A percentile compares a stretch with the other conserved stretches of the same genome.
Conservation (phyloP, 2,797 vertebrate species). For the Silurus aristotelis region DNA sequence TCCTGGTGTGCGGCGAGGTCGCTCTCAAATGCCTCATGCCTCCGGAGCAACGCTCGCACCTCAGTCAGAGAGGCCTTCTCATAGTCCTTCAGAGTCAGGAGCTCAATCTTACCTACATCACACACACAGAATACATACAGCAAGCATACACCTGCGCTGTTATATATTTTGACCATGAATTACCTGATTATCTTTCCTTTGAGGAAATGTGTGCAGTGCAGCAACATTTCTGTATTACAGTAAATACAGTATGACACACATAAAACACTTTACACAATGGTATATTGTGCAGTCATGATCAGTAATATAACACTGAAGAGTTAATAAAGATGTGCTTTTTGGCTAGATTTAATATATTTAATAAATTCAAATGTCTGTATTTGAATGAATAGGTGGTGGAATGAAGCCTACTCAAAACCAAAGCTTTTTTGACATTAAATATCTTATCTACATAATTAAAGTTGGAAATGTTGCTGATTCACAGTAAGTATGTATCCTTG, state of each 20-base stretch:
- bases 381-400: not conserved
- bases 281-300: not conserved
- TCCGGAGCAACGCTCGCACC: conserved; percentile 82
- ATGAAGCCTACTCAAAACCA: not conserved
- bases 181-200: not conserved
- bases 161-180: not conserved
- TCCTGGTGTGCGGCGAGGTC: conserved; percentile 89
- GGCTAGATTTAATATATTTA: not conserved
- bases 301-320: not conserved
- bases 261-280: not conserved
- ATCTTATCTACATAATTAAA: not conserved
- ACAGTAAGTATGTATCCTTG: not conserved
- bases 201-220: not conserved
- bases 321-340: not conserved
- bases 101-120: conserved; percentile 78
- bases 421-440: not conserved
- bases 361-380: not conserved
- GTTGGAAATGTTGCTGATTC: not conserved
- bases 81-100: conserved; percentile 81
- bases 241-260: not conserved
- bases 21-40: conserved; percentile 86
- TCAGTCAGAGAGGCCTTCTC: conserved; percentile 81
- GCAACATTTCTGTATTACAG: not conserved
- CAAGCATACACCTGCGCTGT: too few species aligned
- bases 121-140: conserved; percentile 28